Base-by-base conservation (phyloP, 2,888 invertebrate genomes). In the Polydrusus cervinus region DNA sequence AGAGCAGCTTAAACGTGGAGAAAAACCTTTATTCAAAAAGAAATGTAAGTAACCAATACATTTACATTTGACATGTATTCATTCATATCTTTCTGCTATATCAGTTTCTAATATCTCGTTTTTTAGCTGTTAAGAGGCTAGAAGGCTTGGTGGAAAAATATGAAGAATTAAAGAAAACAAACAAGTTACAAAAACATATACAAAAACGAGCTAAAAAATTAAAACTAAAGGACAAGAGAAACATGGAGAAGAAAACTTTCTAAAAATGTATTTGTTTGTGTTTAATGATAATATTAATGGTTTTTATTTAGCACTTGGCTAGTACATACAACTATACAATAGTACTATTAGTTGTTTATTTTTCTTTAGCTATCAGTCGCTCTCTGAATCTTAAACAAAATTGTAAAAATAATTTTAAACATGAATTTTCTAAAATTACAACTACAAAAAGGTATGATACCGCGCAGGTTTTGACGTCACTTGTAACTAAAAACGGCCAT, bases 161-260 rank as follows among this genome's bases (percentile, higher is more conserved):
- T 83, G 94, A 95, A 78, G 92, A 93, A 62, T 85, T 97, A 60
- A 96, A 96, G 86, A 91, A 92, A 65, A 88, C 90, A 0, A 95
- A 95, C 10, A 93, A 93, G 82, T 86, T 97, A 1, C 92, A 93
- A 79, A 93, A 95, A 79, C 96, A 97, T 83, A 90, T 97, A 79
- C 92, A 93, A 81, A 93, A 94, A 78, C 90, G 94, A 71, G 90
- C 94, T 18, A 96, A 95, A 84, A 96, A 95, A 85, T 90, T 93
- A 74, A 89, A 90, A 75, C 66, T 70, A n/a, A 87, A 85, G 78
- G 85, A 86, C 14, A 77, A 76, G 38, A 83, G 76, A 77, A 79
- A 79, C 45, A 51, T 75, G 40, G 65, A 45, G 57, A 73, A 74
- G 13, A 30, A 25, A 25, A 30, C 53, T 30, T n/a, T 53, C n/a